Conservation (phyloP, 2,888 invertebrate genomes). For the Xestia c-nigrum region DNA sequence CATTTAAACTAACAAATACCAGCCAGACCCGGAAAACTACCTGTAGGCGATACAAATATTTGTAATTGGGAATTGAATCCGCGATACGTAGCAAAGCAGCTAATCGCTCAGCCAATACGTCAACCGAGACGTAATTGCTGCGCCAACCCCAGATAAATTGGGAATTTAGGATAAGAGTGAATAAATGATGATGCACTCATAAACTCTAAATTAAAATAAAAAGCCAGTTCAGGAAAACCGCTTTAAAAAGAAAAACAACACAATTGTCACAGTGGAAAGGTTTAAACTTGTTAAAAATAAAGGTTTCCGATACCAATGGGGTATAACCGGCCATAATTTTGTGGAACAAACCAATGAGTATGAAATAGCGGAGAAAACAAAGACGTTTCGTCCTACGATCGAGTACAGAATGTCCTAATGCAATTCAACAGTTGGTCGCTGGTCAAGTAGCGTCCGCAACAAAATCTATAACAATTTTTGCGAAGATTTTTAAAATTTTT, state of each 20-base stretch:
- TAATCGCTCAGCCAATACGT: no score
- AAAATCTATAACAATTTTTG: constrained; percentile 32
- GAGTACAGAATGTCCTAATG: constrained; percentile 77
- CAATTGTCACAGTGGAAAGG: constrained; percentile 32
- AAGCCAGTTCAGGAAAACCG: constrained; percentile 2
- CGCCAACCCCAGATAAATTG: background rate
- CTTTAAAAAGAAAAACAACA: constrained; percentile 20
- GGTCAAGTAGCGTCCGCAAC: constrained; percentile 73
- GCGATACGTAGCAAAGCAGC: no score
- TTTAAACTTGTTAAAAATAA: constrained; percentile 68
- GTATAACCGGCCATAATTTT: constrained; percentile 52
- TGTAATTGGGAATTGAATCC: background rate
- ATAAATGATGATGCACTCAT: background rate
- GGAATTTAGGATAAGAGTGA: background rate
- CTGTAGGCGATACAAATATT: background rate
- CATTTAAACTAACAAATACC: background rate
- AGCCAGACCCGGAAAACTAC: background rate
- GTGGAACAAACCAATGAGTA: constrained; percentile 75
- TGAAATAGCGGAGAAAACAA: constrained; percentile 71
- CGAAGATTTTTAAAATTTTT: background rate
- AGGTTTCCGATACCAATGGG: constrained; percentile 58
- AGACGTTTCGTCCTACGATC: constrained; percentile 74
- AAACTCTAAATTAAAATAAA: background rate
- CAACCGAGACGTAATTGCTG: background rate
- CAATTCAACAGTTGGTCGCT: constrained; percentile 85